A percentile compares a stretch with the other conserved stretches of the same genome.
Evolutionary conservation across 2,888 invertebrate genomes (phyloP).

Genomic region (Meloe dianella): DNA sequence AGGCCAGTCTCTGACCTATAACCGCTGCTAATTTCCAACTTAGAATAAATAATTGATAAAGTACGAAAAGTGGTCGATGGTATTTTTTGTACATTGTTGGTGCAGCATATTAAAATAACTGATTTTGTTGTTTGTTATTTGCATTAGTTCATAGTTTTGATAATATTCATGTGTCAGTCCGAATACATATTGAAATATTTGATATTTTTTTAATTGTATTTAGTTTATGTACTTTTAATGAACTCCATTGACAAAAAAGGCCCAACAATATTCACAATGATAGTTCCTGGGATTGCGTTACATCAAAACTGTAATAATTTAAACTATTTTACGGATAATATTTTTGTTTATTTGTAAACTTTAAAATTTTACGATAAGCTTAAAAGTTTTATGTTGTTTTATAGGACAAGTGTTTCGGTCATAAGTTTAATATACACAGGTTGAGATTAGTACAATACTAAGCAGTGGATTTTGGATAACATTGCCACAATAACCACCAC

Average conservation of each 20-base stretch:
- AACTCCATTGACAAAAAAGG: background rate
- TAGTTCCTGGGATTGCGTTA: background rate
- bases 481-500: background rate
- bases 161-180: background rate
- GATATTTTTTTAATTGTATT: too few relatives aligned
- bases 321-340: background rate
- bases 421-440: background rate
- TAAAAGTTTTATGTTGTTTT: background rate
- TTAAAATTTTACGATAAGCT: background rate
- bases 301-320: background rate
- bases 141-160: background rate
- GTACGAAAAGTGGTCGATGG: background rate
- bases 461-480: background rate
- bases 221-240: background rate
- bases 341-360: background rate
- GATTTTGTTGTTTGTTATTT: background rate
- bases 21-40: background rate
- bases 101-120: background rate
- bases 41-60: background rate
- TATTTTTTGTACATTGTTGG: background rate
- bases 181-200: background rate
- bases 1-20: background rate
- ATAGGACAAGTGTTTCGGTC: background rate
- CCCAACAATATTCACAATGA: background rate
- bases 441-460: slow-evolving; percentile 1